Evolutionary conservation across 2,888 invertebrate genomes (phyloP).

Genomic region (Octonoba sinensis): DNA sequence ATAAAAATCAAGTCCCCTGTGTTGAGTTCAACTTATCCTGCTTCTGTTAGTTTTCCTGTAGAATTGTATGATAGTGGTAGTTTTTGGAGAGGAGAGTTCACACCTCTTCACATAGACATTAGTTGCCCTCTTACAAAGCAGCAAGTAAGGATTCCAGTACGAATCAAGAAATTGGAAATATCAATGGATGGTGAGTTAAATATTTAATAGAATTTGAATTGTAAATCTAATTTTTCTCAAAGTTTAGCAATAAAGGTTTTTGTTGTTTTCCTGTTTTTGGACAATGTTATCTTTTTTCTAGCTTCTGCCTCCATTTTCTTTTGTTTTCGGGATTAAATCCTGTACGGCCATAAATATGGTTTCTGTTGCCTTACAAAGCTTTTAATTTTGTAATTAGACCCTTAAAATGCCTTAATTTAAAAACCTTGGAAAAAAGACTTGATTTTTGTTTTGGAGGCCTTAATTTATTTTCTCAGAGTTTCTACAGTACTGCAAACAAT

Average conservation of each 20-base stretch:
- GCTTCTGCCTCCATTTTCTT: background rate
- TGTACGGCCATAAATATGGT: too few relatives aligned
- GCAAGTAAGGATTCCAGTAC: constrained; percentile 42
- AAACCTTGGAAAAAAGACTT: too few relatives aligned
- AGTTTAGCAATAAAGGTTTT: too few relatives aligned
- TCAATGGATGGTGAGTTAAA: constrained; percentile 25
- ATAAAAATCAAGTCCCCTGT: constrained; percentile 31
- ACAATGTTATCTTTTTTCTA: background rate
- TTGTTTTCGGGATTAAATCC: background rate
- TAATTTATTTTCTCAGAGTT: too few relatives aligned
- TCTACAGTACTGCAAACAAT: too few relatives aligned
- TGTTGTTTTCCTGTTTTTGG: background rate
- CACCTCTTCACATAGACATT: constrained; percentile 42
- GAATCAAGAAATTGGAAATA: constrained; percentile 32
- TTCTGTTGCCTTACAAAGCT: too few relatives aligned
- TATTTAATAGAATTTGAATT: too few relatives aligned
- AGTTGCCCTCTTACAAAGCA: constrained; percentile 57
- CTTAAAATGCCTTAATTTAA: too few relatives aligned
- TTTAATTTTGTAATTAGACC: too few relatives aligned
- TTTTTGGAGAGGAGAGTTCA: constrained; percentile 27
- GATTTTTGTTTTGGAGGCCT: too few relatives aligned
- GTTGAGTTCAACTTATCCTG: constrained; percentile 33
- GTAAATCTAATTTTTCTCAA: too few relatives aligned
- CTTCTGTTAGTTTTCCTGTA: constrained; percentile 35
- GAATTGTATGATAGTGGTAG: constrained; percentile 27